Conservation (phyloP, 2,888 invertebrate genomes). For the Biston stratarius region DNA sequence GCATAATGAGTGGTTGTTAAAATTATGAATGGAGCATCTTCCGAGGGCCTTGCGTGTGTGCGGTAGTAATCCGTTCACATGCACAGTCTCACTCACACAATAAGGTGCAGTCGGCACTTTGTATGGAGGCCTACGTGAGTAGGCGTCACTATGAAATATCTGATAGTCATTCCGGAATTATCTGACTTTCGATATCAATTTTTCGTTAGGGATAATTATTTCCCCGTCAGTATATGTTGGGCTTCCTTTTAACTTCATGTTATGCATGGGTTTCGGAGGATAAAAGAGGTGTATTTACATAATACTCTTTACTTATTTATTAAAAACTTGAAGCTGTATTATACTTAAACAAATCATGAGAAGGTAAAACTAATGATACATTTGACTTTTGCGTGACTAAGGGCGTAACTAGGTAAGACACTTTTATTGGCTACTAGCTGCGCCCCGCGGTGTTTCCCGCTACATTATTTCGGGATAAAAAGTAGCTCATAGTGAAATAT, state of each 20-base stretch:
- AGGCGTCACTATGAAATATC: conserved; percentile 52
- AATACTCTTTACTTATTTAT: too few relatives aligned
- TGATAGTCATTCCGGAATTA: conserved; percentile 52
- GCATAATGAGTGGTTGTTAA: conserved; percentile 81
- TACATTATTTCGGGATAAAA: too few relatives aligned
- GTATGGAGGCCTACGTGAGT: conserved; percentile 53
- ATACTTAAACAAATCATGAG: too few relatives aligned
- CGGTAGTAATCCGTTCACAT: conserved; percentile 47
- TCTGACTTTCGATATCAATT: conserved; percentile 39
- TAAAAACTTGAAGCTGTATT: too few relatives aligned
- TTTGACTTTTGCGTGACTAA: too few relatives aligned
- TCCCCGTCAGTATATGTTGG: background rate
- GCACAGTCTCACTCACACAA: conserved; percentile 49
- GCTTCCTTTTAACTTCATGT: background rate
- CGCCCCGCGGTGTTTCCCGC: too few relatives aligned
- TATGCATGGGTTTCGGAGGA: background rate
- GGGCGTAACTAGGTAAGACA: too few relatives aligned
- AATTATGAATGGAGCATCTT: conserved; percentile 83
- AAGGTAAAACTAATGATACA: too few relatives aligned
- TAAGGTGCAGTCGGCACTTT: conserved; percentile 41
- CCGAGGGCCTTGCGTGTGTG: conserved; percentile 58
- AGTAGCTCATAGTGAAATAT: too few relatives aligned
- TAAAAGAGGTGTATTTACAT: background rate
- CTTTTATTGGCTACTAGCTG: too few relatives aligned
- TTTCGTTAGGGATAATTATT: conserved; percentile 31